Evolutionary conservation across 2,113 vertebrate species (phyloP), one percentile per base, ranked within the genome.

Genomic region (Bos indicus): DNA sequence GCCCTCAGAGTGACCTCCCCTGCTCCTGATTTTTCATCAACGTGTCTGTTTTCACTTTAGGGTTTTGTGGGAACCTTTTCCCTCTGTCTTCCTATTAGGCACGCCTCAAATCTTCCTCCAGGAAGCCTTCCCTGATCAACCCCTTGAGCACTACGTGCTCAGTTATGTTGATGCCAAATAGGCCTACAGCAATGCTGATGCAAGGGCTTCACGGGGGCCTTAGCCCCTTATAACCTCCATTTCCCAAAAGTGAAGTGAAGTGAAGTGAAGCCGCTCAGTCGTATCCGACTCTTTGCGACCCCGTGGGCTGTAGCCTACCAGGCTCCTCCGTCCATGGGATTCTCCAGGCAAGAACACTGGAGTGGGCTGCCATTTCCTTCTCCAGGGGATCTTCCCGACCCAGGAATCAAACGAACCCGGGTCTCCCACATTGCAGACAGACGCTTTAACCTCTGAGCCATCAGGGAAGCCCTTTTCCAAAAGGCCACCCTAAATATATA

Each of bases 321-420:
- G 60, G 60, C 3, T 62, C 28, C 60, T 15, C 28, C 6, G 1
- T 30, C 28, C 28, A 62, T 62, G 60, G 28, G 14, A 62, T 62
- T 62, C 60, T 62, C 60, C 28, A 62, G 60, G 60, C 60, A 33
- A 33, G 28, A 62, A 7, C 30, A 33, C 60, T 62, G 28, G 60
- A 62, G 28, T 7, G 60, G 14, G 6, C 15, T 33, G 60, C 60
- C 60, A 16, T 33, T 62, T 62, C 60, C 28, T 62, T 62, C 60
- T 62, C 14, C 60, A 7, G 28, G 60, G 60, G 60, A 62, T 62
- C 60, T 15, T 16, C 28, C 60, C 5, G 0, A 62, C 6, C 60
- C 1, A 30, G 60, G 60, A 14, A 33, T 33, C 0, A 1, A 62
- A 16, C 60, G 3, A 62, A 16, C 28, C 28, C 0, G 3, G 60